Base-by-base conservation (phyloP, 2,888 invertebrate genomes). In the Lordiphosa fenestrarum region DNA sequence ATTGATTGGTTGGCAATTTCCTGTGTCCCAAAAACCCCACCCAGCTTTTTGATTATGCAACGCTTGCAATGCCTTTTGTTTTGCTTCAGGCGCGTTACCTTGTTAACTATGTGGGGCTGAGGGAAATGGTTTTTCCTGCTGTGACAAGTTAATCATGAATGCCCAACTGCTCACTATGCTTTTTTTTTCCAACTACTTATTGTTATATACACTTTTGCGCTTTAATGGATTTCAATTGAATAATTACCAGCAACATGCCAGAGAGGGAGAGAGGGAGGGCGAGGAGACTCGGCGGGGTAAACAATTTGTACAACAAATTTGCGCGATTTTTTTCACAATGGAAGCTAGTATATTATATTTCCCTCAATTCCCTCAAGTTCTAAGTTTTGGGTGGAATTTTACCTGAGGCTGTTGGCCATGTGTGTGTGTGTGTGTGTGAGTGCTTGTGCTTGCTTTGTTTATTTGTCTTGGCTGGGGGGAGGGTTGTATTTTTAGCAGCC, bases 201-300 rank as follows among this genome's bases (percentile, higher is more conserved):
- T 53, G 44, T 38, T 61, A 51, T 71, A 58, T 54, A 63, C 53
- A 54, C 44, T 52, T 50, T 12, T 48, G 44, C 47, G 61, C 80
- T 71, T 73, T 85, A 86, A 86, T 86, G 72, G 78, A 84, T 76
- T 77, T 87, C 87, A 86, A 86, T 86, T 86, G 86, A 86, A 86
- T 86, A 86, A 86, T 86, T 86, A 86, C 85, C 82, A 82, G 67
- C 73, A 67, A 69, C 49, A 67, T 65, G 82, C 56, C 61, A 64
- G 52, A 23, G 33, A 38, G 30, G 25, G 13, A 23, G 35, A 38
- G 23, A 37, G 35, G 15, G 33, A 3, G 33, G 15, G 33, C 2
- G 33, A 44, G 36, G 25, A 35, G 36, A n/a, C 12, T 9, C 12
- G 15, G 15, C 6, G 41, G 21, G n/a, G 23, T 51, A 44, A 53